These are phyloP conservation scores for Bembecia ichneumoniformis DNA, from an alignment of 2,888 invertebrate species.

Conservation along the genomic window DNA sequence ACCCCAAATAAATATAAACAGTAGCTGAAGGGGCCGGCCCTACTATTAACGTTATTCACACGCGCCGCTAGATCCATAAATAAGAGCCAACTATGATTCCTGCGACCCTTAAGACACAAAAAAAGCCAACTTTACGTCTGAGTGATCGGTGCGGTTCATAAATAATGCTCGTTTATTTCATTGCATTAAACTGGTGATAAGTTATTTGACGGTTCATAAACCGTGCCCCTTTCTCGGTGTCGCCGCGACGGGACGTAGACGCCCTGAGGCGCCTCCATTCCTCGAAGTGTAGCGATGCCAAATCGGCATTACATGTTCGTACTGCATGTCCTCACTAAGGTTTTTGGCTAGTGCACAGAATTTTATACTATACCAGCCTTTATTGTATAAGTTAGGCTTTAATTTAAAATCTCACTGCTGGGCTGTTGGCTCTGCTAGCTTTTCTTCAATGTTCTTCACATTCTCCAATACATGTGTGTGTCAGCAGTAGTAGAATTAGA, in stretches of 20 bases:
- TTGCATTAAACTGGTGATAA: conserved; percentile 70
- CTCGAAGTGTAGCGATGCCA: conserved; percentile 50
- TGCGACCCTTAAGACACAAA: conserved; percentile 50
- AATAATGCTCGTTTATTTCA: conserved; percentile 66
- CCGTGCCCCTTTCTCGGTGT: conserved; percentile 42
- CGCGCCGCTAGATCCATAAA: conserved; percentile 67
- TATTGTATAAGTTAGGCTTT: no score
- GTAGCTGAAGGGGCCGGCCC: conserved; percentile 62
- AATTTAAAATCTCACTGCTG: no score
- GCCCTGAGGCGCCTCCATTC: conserved; percentile 35
- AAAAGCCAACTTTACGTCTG: conserved; percentile 55
- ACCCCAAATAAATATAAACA: conserved; percentile 72
- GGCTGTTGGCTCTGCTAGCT: no score
- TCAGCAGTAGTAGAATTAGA: no score
- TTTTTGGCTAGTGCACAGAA: conserved; percentile 45
- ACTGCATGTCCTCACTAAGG: conserved; percentile 42
- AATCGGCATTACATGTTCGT: conserved; percentile 31
- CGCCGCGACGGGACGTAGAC: conserved; percentile 26
- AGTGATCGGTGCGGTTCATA: conserved; percentile 59
- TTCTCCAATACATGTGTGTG: no score
- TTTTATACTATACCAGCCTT: no score
- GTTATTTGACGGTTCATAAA: conserved; percentile 70
- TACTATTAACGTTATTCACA: conserved; percentile 69
- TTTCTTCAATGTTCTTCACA: no score
- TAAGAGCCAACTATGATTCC: conserved; percentile 48